Base-by-base conservation (phyloP, 2,797 vertebrate species). In the Natrix natrix region DNA sequence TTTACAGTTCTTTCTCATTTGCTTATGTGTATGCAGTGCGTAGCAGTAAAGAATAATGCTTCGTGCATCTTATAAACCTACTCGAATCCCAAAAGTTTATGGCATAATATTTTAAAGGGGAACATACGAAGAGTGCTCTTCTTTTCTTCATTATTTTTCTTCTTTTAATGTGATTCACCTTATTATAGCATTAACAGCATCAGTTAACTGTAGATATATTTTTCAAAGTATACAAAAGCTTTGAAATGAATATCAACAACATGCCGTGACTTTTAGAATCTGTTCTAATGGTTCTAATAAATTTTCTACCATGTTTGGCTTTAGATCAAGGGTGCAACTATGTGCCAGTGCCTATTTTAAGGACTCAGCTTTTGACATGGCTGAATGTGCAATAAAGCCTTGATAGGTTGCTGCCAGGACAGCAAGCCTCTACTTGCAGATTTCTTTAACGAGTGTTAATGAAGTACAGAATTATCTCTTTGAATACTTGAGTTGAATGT, bases 331-430 rank as follows among this genome's bases (percentile, higher is more conserved):
- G 69, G 86, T 89, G 66, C 26, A 55, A 55, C 32, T 56, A 13
- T 57, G 90, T 91, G 90, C 93, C 93, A 93, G 87, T 63, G 89
- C 57, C 93, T 93, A 93, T 93, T 93, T 91, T 91, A 91, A 93
- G 93, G 66, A 86, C 69, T 93, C 78, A 88, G 59, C 63, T 91
- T 94, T 92, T 83, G 56, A 92, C 89, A 63, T 92, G 86, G 61
- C 83, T 94, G 88, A 32, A 88, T 37, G 26, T 94, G 57, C 83
- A 83, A 88, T 93, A 54, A 60, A 89, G 12, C 20, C 32, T 91
- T 90, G 52, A 28, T 48, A 69, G 89, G 56, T 83, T 60, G 22
- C 91, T 88, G 91, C 86, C 55, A 57, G 26, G 13, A 1, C 7
- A 83, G 86, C 89, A 94, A 54, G 91, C 48, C 69, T 92, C 56